Evolutionary conservation across 2,797 vertebrate genomes (phyloP), one percentile per base, ranked within the genome.

Genomic region (Argentina silus): DNA sequence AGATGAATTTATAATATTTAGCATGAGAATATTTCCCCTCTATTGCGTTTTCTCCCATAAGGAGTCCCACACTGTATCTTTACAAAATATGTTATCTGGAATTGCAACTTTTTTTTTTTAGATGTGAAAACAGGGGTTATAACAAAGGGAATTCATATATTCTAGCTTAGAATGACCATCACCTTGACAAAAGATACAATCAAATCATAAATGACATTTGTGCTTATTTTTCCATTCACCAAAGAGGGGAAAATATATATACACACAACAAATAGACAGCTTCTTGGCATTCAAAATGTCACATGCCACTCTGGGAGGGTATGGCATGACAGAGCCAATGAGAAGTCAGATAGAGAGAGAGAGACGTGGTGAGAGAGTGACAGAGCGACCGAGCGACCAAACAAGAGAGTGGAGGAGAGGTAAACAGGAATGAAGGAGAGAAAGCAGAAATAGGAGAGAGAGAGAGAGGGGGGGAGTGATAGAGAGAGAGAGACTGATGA

Each of bases 201-300:
- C n/a, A n/a, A n/a, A n/a, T n/a, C 61, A 69, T 23, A 42, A 72
- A 66, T 64, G 81, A 81, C 56, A 64, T 60, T 70, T 73, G 36
- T 17, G 44, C 8, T 65, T 65, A 17, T n/a, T 48, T 47, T 6
- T 21, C 36, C 62, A 64, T 15, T 64, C 36, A 64, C 78, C 71
- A 68, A 67, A 67, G 11, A 5, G 45, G 7, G 27, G 50, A 44
- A n/a, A n/a, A n/a, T n/a, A n/a, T n/a, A n/a, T n/a, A 79, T 5
- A 73, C 85, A 81, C 88, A 88, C 74, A 84, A 67, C 77, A 23
- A 51, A 62, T 66, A 67, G 87, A 84, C 87, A 83, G 85, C 65
- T 71, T 78, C 78, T 86, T 90, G 89, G 89, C 89, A 19, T 0
- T 0, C 23, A 44, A 10, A 8, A 23, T 68, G 51, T 55, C 15